Base-by-base conservation (phyloP, 1,140 invertebrate genomes). In the Pteromalus puparum region DNA sequence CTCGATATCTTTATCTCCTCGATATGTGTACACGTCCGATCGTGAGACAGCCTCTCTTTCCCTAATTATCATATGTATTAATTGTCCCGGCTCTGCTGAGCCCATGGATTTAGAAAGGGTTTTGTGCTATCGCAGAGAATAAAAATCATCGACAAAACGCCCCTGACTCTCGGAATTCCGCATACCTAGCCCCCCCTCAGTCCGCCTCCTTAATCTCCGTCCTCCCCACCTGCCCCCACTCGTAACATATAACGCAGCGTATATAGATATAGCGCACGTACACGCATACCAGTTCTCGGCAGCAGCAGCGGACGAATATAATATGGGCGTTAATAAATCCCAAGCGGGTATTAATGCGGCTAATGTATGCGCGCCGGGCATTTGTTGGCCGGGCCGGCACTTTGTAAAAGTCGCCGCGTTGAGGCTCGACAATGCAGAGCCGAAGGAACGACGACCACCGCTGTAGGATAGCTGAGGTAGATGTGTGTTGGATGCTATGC, bases 271-370 rank as follows among this genome's bases (percentile, higher is more conserved):
- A 61, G 53, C 53, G 18, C 53, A 7, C 53, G 6, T n/a, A 61
- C 21, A 61, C 53, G 53, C 53, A 61, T 61, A 61, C 53, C 48
- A 53, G 48, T 9, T 15, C 48, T 53, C 48, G 46, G 18, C 21
- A 61, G 53, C 53, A 21, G 53, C 21, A 61, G 26, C 85, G 83
- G 86, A 90, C 87, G 88, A 90, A 91, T 91, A 91, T 91, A 90
- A 90, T 91, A 90, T 89, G 89, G 87, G 86, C 89, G 91, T 91
- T 92, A 92, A 91, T 92, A 92, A 91, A 90, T 92, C 87, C 88
- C 21, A 89, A 90, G 88, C 88, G 87, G 87, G 89, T 92, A 91
- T 91, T 91, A 91, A 92, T 90, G 89, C 90, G 90, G 88, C 89
- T 92, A 91, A 90, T 91, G 89, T 90, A 91, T 90, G 89, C 89